phyloP scores from a whole-genome alignment of 2,888 invertebrate genomes.

The Chymomyza caudatula region DNA sequence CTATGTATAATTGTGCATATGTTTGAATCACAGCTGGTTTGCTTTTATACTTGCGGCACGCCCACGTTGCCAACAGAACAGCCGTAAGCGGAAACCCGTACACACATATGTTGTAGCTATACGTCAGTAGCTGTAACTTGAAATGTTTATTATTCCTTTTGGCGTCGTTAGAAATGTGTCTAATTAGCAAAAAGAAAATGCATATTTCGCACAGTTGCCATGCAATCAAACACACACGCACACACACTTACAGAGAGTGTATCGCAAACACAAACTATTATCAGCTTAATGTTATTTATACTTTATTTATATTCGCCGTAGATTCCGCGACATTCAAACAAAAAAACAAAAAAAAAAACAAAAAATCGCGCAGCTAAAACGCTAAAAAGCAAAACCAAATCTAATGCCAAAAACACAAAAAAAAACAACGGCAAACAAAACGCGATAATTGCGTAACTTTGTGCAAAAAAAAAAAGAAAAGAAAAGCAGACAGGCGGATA shows the following conservation, averaged over 20 bases:
- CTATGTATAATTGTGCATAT: neutral
- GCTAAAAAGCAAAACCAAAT: slow-evolving; percentile 6
- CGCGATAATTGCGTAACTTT: slow-evolving; percentile 63
- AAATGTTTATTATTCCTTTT: neutral
- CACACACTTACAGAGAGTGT: neutral
- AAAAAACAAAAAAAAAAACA: slow-evolving; percentile 30
- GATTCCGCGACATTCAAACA: slow-evolving; percentile 1
- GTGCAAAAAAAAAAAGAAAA: slow-evolving; percentile 28
- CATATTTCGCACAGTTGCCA: slow-evolving; percentile 43
- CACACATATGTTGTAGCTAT: neutral
- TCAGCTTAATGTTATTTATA: slow-evolving; percentile 1
- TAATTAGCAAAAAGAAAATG: slow-evolving; percentile 32
- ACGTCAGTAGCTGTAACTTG: neutral
- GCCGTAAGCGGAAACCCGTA: neutral
- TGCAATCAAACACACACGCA: slow-evolving; percentile 3
- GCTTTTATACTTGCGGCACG: neutral
- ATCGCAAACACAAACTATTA: neutral
- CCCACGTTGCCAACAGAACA: neutral
- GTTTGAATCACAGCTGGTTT: neutral
- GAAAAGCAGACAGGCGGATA: too few species aligned
- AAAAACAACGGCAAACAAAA: slow-evolving; percentile 29
- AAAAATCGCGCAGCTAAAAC: slow-evolving; percentile 8
- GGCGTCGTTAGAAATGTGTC: too few species aligned
- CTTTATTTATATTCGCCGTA: neutral
- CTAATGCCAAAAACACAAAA: slow-evolving; percentile 29